phyloP scores from a whole-genome alignment of 2,113 vertebrate genomes.

The Platysteira castanea region DNA sequence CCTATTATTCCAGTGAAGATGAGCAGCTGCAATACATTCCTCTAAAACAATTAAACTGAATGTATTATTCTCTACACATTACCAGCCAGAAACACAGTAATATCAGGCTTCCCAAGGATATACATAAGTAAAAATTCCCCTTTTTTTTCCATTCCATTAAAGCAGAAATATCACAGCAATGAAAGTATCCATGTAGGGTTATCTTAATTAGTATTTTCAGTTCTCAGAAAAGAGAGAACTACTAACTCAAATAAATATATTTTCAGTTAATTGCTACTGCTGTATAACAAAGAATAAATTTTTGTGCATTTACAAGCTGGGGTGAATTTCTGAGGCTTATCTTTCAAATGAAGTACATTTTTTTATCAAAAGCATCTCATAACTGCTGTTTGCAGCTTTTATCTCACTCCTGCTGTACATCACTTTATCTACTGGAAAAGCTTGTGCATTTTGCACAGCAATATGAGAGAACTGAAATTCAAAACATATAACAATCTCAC shows the following conservation, averaged over 20 bases:
- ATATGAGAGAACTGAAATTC: background rate
- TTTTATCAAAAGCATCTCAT: slow-evolving; percentile 39
- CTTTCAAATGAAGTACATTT: slow-evolving; percentile 9
- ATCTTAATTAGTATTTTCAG: slow-evolving; percentile 6
- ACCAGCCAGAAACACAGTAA: background rate
- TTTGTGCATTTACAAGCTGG: background rate
- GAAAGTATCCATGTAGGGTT: background rate
- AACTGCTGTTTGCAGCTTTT: slow-evolving; percentile 22
- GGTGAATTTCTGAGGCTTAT: slow-evolving; percentile 17
- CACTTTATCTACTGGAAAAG: background rate
- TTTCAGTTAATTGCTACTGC: background rate
- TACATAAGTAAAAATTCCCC: background rate
- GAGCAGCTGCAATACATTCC: background rate
- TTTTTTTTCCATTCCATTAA: background rate
- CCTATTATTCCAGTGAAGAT: background rate
- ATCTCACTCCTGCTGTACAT: background rate
- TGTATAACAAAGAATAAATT: background rate
- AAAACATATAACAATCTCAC: background rate
- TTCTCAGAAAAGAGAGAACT: background rate
- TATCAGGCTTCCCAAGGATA: background rate
- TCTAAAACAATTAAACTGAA: background rate
- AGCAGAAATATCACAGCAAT: background rate
- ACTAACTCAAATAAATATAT: background rate
- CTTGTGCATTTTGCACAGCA: background rate
- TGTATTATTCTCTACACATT: background rate